Evolutionary conservation across 2,797 vertebrate genomes (phyloP).

Genomic region (Spheniscus humboldti): DNA sequence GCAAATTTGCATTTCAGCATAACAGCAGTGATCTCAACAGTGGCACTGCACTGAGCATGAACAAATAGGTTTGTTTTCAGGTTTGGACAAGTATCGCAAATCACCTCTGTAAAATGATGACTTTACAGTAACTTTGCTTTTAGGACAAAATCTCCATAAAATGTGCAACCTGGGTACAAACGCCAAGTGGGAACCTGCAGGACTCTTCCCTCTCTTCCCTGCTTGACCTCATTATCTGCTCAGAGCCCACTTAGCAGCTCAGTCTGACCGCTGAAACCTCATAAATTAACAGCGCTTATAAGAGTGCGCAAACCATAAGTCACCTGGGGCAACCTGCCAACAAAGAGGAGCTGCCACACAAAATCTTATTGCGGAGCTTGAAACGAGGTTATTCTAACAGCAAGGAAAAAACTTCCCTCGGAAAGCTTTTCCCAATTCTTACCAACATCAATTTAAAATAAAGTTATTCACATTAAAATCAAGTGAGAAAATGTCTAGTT

Average conservation of each 20-base stretch:
- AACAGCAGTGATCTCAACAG: not conserved
- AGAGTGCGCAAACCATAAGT: not conserved
- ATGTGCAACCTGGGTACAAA: not conserved
- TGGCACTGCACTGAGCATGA: not conserved
- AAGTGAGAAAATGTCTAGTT: conserved; percentile 7
- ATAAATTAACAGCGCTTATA: conserved; percentile 38
- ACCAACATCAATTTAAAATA: not conserved
- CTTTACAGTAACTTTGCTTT: not conserved
- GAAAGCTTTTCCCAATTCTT: not conserved
- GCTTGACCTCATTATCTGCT: conserved; percentile 48
- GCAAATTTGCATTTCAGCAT: not conserved
- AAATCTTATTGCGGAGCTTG: not conserved
- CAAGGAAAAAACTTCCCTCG: not conserved
- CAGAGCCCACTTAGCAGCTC: conserved; percentile 43
- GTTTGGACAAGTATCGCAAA: not conserved
- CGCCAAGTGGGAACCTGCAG: not conserved
- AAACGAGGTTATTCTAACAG: conserved; percentile 44
- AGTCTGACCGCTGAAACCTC: conserved; percentile 37
- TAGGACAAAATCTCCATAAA: not conserved
- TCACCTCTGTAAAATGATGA: not conserved
- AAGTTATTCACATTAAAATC: conserved; percentile 33
- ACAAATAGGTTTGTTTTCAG: not conserved
- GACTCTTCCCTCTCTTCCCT: not conserved
- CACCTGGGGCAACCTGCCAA: conserved; percentile 24
- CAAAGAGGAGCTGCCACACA: not conserved